Percentiles rank a stretch among this genome's conserved stretches.
These are phyloP conservation scores for Tautogolabrus adspersus DNA, from an alignment of 2,113 vertebrate species.

Conservation along the genomic window DNA sequence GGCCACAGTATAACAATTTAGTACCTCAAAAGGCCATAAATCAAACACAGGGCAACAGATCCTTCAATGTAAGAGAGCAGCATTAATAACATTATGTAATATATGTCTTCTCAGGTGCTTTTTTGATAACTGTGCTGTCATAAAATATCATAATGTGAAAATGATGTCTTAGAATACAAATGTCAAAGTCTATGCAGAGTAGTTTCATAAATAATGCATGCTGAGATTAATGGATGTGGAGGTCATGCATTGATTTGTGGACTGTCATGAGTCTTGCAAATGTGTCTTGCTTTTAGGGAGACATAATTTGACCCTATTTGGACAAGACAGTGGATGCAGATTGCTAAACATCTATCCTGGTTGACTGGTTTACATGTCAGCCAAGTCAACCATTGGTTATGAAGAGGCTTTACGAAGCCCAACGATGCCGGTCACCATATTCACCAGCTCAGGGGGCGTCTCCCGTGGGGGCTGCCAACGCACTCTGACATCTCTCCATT, in stretches of 20 bases:
- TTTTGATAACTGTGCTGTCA: background rate
- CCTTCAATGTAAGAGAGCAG: background rate
- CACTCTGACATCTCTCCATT: too few species aligned
- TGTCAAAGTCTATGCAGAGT: background rate
- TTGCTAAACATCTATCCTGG: too few species aligned
- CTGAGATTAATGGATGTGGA: background rate
- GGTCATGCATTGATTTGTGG: background rate
- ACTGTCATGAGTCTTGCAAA: background rate
- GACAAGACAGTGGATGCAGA: too few species aligned
- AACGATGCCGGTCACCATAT: too few species aligned
- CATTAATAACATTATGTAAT: background rate
- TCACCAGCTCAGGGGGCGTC: too few species aligned
- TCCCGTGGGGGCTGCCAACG: too few species aligned
- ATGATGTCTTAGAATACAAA: background rate
- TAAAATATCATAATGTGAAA: background rate
- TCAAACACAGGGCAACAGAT: constrained; percentile 1
- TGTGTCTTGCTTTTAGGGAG: background rate
- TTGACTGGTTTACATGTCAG: too few species aligned
- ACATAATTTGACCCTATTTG: too few species aligned
- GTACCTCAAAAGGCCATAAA: background rate
- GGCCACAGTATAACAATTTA: background rate
- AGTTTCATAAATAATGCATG: background rate
- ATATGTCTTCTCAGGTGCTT: background rate
- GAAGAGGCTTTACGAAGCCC: too few species aligned
- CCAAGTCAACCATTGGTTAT: too few species aligned